Conservation (phyloP, 2,797 vertebrate species). For the Manis javanica region DNA sequence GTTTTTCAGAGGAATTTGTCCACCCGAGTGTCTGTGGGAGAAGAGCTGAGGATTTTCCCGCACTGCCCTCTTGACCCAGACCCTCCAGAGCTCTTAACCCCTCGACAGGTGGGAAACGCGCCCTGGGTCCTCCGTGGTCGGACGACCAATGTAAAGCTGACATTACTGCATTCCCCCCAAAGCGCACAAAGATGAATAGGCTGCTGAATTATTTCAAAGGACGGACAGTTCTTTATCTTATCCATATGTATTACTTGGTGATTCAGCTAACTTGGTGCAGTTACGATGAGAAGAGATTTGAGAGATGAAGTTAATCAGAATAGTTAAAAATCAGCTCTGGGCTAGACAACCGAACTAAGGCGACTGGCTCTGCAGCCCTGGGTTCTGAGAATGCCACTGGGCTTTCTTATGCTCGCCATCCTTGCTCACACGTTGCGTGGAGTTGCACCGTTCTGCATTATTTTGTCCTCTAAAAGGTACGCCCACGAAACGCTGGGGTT, state of each 20-base stretch:
- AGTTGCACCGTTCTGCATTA: neutral
- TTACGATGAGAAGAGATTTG: conserved; percentile 43
- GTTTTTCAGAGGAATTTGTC: neutral
- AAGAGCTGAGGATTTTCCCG: neutral
- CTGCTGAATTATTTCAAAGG: conserved; percentile 70
- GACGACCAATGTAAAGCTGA: conserved; percentile 19
- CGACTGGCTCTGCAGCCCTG: no score
- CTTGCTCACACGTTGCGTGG: neutral
- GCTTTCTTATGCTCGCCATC: neutral
- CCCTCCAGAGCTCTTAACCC: neutral
- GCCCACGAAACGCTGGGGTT: neutral
- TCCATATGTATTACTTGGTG: conserved; percentile 48
- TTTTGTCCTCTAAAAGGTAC: neutral
- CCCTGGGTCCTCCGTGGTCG: neutral
- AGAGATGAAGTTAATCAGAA: conserved; percentile 59
- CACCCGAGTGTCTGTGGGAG: neutral
- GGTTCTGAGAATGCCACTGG: neutral
- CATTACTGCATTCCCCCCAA: neutral
- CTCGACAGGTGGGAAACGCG: neutral
- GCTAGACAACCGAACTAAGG: neutral
- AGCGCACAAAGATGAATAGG: conserved; percentile 57
- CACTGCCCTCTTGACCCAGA: neutral
- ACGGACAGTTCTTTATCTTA: conserved; percentile 40
- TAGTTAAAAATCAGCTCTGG: conserved; percentile 26
- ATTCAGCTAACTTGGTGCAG: neutral